These are phyloP conservation scores for Neoarius graeffei DNA, from an alignment of 2,113 vertebrate species.

Conservation along the genomic window DNA sequence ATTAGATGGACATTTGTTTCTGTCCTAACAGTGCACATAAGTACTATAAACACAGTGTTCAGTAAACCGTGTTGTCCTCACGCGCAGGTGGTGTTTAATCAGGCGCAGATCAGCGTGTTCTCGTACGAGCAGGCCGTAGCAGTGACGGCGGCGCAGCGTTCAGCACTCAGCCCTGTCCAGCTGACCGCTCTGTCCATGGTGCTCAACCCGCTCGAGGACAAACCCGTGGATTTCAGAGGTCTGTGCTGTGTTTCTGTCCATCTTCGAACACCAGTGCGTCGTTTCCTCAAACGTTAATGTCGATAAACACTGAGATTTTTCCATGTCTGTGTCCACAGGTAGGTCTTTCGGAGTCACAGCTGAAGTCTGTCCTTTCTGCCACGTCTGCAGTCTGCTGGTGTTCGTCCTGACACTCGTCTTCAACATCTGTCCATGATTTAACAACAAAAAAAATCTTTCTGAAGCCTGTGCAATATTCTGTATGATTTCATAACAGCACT, in stretches of 20 bases:
- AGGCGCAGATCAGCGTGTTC: constrained; percentile 72
- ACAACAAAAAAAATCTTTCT: not conserved
- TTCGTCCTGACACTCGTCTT: constrained; percentile 52
- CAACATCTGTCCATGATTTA: not conserved
- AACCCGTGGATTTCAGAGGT: constrained; percentile 70
- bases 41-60: not conserved
- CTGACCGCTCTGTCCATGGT: constrained; percentile 73
- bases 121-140: constrained; percentile 76
- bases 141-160: constrained; percentile 66
- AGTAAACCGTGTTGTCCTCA: not conserved
- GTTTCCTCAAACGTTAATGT: not conserved
- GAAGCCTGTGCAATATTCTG: constrained; percentile 33
- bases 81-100: constrained; percentile 70
- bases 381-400: constrained; percentile 66
- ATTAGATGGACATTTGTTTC: not conserved
- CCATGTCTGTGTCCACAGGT: constrained; percentile 55
- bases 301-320: not conserved
- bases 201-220: constrained; percentile 70
- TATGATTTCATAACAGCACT: constrained; percentile 23
- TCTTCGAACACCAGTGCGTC: not conserved
- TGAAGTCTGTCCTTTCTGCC: constrained; percentile 58
- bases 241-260: constrained; percentile 2
- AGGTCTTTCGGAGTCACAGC: constrained; percentile 60
- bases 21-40: too few species aligned
- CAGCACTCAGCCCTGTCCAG: constrained; percentile 64